These are phyloP conservation scores for Rhea pennata DNA, from an alignment of 2,113 vertebrate genomes.

Conservation along the genomic window DNA sequence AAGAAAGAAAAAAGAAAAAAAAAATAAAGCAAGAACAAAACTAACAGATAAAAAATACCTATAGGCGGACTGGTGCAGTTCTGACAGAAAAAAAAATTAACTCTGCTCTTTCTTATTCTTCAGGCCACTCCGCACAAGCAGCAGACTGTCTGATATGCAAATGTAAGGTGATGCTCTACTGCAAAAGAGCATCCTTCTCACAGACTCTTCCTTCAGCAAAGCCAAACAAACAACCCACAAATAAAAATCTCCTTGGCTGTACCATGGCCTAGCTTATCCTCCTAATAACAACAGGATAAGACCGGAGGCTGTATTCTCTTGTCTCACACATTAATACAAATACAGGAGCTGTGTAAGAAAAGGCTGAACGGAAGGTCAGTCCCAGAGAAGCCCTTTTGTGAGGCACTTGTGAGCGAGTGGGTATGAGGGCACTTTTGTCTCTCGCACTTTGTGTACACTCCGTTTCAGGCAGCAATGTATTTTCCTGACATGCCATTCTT, in stretches of 20 bases:
- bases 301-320: neutral
- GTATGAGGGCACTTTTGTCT: neutral
- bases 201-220: neutral
- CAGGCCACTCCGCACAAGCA: neutral
- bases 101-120: neutral
- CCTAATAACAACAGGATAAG: neutral
- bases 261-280: neutral
- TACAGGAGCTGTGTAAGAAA: neutral
- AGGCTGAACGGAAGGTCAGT: slow-evolving; percentile 6
- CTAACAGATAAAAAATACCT: neutral
- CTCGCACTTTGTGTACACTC: neutral
- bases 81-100: neutral
- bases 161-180: neutral
- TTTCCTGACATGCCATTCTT: neutral
- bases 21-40: neutral
- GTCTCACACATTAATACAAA: neutral
- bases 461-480: neutral
- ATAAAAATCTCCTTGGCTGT: neutral
- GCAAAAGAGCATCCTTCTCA: neutral
- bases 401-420: neutral
- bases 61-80: neutral
- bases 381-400: neutral
- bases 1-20: neutral
- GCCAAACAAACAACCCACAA: slow-evolving; percentile 27
- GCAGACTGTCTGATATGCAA: neutral